Percentiles rank a stretch among this genome's conserved stretches.
These are phyloP conservation scores for Dasyornis broadbenti DNA, from an alignment of 2,113 vertebrate species.

Conservation along the genomic window DNA sequence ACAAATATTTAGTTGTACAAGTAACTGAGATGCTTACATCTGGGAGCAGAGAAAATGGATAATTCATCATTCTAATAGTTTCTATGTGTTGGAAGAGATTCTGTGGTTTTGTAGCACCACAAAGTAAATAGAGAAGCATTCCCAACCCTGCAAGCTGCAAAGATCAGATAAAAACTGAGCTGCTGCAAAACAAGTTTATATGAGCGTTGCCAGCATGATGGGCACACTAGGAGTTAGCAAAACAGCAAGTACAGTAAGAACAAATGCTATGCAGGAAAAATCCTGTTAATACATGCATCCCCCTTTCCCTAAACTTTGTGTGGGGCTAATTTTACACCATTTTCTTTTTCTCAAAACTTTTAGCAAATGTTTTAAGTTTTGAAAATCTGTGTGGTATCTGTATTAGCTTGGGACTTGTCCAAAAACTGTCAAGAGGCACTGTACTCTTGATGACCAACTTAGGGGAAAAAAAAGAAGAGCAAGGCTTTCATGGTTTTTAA, in stretches of 20 bases:
- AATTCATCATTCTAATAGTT: constrained; percentile 19
- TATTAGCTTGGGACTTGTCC: background rate
- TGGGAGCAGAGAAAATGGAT: constrained; percentile 14
- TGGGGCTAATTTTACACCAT: background rate
- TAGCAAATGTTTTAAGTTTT: background rate
- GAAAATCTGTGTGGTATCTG: background rate
- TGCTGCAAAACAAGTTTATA: background rate
- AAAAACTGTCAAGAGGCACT: background rate
- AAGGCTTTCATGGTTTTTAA: background rate
- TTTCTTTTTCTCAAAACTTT: background rate
- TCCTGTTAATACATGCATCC: background rate
- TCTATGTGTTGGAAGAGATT: background rate
- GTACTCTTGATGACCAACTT: background rate
- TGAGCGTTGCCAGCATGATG: background rate
- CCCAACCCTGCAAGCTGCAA: background rate
- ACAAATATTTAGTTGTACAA: background rate
- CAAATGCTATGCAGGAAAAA: background rate
- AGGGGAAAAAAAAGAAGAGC: background rate
- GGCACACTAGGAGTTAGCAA: background rate
- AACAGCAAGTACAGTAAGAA: background rate
- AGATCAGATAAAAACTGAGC: background rate
- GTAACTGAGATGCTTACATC: background rate
- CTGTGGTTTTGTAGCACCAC: background rate
- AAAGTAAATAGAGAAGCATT: constrained; percentile 5
- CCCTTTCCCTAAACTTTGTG: background rate